Conservation (phyloP, 2,888 invertebrate genomes). For the Glyphotaelius pellucidus region DNA sequence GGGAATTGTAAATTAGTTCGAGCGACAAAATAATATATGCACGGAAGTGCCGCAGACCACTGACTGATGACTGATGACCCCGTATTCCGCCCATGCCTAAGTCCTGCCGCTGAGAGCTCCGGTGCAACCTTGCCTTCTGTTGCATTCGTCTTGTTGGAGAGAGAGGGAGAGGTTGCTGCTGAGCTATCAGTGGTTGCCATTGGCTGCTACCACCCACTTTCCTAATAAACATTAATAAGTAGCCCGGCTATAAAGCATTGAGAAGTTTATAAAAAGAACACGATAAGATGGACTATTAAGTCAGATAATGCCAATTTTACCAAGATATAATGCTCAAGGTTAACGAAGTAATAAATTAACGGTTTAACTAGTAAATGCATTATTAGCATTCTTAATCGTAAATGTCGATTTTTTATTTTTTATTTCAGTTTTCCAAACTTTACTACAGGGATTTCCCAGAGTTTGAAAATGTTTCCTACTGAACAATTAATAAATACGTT, state of each 20-base stretch:
- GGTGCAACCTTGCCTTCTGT: background rate
- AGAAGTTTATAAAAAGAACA: slow-evolving; percentile 4
- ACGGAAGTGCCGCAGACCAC: slow-evolving; percentile 25
- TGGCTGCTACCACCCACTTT: slow-evolving; percentile 22
- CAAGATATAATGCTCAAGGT: background rate
- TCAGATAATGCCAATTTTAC: slow-evolving; percentile 6
- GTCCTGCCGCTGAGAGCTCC: background rate
- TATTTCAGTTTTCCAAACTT: background rate
- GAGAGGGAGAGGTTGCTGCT: background rate
- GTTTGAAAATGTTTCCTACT: too few species aligned
- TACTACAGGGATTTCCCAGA: background rate
- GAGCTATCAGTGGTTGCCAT: background rate
- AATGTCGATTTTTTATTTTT: background rate
- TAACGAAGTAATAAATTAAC: background rate
- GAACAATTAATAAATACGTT: too few species aligned
- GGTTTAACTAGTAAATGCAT: background rate
- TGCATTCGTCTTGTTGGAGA: background rate
- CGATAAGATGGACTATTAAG: slow-evolving; percentile 24
- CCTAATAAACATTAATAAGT: slow-evolving; percentile 53
- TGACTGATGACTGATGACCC: slow-evolving; percentile 39
- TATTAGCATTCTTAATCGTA: background rate
- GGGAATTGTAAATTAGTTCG: background rate
- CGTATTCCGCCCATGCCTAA: slow-evolving; percentile 38
- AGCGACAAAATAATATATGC: background rate
- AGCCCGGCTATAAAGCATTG: slow-evolving; percentile 4